Conservation (phyloP, 2,888 invertebrate species). For the Pyrrhosoma nymphula region DNA sequence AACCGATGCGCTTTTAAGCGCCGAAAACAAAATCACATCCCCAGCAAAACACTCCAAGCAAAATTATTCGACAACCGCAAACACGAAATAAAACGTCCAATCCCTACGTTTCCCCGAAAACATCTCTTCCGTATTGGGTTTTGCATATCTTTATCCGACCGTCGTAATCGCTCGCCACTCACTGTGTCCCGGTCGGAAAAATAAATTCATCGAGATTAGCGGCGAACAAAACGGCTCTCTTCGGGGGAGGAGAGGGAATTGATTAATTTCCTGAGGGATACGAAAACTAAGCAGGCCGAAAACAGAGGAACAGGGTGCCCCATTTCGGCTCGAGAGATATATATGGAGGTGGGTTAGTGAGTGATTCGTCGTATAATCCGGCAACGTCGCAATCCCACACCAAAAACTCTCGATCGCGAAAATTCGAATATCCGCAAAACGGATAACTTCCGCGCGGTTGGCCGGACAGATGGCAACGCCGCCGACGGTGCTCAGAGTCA, state of each 20-base stretch:
- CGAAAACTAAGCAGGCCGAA: conserved; percentile 12
- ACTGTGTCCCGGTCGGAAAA: not conserved
- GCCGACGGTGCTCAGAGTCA: not conserved
- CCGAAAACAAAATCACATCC: not conserved
- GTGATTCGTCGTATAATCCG: not conserved
- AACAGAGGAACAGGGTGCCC: not conserved
- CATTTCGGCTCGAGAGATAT: not conserved
- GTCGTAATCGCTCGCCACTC: conserved; percentile 10
- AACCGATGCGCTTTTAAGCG: not conserved
- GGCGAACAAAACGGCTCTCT: not conserved
- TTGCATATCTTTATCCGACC: not conserved
- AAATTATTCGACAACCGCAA: not conserved
- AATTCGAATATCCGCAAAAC: conserved; percentile 63
- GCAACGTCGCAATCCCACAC: conserved; percentile 17
- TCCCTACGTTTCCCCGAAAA: not conserved
- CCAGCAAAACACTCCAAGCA: not conserved
- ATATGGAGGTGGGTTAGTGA: not conserved
- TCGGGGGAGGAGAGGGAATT: not conserved
- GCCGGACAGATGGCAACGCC: conserved; percentile 62
- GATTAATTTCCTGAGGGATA: conserved; percentile 27
- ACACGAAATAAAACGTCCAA: not conserved
- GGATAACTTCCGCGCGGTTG: conserved; percentile 64
- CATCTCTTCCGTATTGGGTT: not conserved
- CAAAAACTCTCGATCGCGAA: conserved; percentile 54
- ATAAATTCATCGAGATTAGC: conserved; percentile 1